Conservation (phyloP, 2,113 vertebrate species). For the Nothoprocta pentlandii region DNA sequence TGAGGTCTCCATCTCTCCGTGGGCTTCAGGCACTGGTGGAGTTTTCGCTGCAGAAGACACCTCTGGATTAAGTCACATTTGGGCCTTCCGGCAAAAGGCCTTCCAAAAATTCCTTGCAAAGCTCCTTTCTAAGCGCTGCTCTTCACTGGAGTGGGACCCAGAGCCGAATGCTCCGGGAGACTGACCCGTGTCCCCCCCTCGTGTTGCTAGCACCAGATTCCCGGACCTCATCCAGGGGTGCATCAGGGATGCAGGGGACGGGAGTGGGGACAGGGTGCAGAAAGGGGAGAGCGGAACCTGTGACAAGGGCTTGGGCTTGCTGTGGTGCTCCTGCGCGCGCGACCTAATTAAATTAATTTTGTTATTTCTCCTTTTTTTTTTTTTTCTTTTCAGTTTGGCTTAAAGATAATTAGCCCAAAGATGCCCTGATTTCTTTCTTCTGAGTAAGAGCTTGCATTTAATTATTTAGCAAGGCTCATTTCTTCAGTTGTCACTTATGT, state of each 20-base stretch:
- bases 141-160: not conserved
- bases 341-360: constrained; percentile 47
- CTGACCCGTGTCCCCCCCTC: too few species aligned
- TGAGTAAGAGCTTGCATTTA: not conserved
- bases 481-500: accelerated
- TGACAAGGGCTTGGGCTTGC: too few species aligned
- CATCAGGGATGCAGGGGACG: too few species aligned
- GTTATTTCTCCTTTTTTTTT: not conserved
- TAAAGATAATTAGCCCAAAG: constrained; percentile 46
- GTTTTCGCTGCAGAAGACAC: accelerated
- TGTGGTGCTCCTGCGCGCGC: not conserved
- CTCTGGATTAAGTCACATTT: not conserved
- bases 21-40: not conserved
- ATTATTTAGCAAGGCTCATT: not conserved
- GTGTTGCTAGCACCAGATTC: too few species aligned
- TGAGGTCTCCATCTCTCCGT: accelerated
- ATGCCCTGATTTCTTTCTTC: constrained; percentile 39
- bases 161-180: too few species aligned
- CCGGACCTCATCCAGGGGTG: too few species aligned
- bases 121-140: not conserved
- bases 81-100: not conserved
- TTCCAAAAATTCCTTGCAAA: not conserved
- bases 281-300: too few species aligned
- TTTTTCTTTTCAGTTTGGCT: not conserved
- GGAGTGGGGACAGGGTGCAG: too few species aligned